Base-by-base conservation (phyloP, 1,140 invertebrate species). In the Neoseiulus cucumeris region DNA sequence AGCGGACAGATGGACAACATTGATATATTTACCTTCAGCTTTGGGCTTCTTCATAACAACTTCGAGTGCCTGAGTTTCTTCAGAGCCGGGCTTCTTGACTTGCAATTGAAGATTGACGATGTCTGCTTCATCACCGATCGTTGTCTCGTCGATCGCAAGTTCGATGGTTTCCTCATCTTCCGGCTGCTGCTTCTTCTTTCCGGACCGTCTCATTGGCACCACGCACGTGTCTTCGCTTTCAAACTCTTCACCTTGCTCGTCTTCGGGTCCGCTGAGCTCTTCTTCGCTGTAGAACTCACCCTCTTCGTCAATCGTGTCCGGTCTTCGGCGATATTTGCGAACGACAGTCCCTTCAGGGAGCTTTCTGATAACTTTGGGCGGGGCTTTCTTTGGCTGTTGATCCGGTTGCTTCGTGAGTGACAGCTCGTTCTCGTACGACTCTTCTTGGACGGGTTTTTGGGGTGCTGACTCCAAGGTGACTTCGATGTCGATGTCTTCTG, bases 1-100 rank as follows among this genome's bases (percentile, higher is more conserved):
- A 39, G 33, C 33, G 33, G 33, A 39, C 33, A 39, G 33, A 39
- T 39, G 33, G 33, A 39, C 33, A 39, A 39, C 33, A 65, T 65
- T 65, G n/a, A 44, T 65, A 29, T 42, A 72, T 67, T 72, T 70
- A 77, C 74, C 64, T 77, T 75, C 41, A 74, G 74, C 67, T 73
- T 76, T 69, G 29, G 76, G 68, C 5, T 80, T 73, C 2, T 78
- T 74, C 66, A 75, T 73, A 66, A 78, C 74, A 59, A 78, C 76
- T 65, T 79, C 75, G 4, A 76, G 74, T 66, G 76, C 74, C 6
- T 76, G 72, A 71, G 77, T 79, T 69, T 79, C 77, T 30, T 78
- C 75, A 17, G 28, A 44, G 25, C 59, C 33, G 25, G 66, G 67
- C 68, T 68, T 68, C 42, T 68, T 9, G 7, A 42, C 59, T 59